Evolutionary conservation across 1,140 invertebrate species (phyloP).

Genomic region (Brachionus rotundiformis): DNA sequence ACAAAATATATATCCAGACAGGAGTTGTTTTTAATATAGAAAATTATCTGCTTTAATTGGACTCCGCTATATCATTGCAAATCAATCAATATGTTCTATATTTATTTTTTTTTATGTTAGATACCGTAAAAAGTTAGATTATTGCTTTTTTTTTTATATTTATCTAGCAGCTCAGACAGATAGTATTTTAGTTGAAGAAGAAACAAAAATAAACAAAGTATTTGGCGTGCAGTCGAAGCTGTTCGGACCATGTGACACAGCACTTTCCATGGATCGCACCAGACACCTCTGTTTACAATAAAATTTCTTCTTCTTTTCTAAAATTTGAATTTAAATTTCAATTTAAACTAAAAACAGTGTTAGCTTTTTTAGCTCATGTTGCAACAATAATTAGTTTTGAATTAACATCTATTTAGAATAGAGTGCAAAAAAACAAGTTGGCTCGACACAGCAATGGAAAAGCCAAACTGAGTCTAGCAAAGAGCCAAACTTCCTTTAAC

Average conservation of each 20-base stretch:
- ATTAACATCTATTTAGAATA: not conserved
- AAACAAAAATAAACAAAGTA: not conserved
- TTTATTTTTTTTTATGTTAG: conserved; percentile 34
- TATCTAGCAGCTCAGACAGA: conserved; percentile 13
- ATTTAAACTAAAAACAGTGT: not conserved
- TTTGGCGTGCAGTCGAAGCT: not conserved
- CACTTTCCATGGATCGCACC: not conserved
- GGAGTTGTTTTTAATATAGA: conserved; percentile 39
- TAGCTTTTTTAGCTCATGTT: not conserved
- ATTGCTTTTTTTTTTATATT: conserved; percentile 8
- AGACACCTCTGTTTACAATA: not conserved
- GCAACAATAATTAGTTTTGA: not conserved
- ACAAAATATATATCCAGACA: conserved; percentile 38
- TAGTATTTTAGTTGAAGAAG: not conserved
- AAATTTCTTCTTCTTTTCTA: conserved; percentile 3
- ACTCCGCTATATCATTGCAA: conserved; percentile 46
- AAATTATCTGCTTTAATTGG: conserved; percentile 39
- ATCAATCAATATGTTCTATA: conserved; percentile 37
- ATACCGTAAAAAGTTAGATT: conserved; percentile 46
- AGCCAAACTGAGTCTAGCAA: not conserved
- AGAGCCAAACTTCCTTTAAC: not conserved
- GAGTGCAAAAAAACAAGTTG: conserved; percentile 6
- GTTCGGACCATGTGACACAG: not conserved
- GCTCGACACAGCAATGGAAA: conserved; percentile 27
- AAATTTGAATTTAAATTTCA: no score